Evolutionary conservation across 2,888 invertebrate genomes (phyloP).

Genomic region (Hecatera dysodea): DNA sequence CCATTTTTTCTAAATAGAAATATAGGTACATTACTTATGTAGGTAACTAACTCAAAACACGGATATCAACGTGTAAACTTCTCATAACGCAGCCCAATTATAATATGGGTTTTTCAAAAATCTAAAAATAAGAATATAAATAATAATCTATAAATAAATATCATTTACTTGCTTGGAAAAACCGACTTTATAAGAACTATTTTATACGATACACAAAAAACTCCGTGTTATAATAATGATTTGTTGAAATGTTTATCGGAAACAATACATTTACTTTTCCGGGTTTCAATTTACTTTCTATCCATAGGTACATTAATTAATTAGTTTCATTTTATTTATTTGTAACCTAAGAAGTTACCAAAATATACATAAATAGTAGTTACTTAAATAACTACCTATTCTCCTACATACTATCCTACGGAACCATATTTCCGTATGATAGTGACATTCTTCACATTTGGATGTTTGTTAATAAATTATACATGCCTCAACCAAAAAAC

Average conservation of each 20-base stretch:
- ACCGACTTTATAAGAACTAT: not conserved
- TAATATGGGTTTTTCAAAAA: not conserved
- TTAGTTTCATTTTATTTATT: too few relatives aligned
- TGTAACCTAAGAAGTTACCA: too few relatives aligned
- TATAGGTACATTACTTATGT: not conserved
- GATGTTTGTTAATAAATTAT: not conserved
- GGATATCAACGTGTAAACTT: too few relatives aligned
- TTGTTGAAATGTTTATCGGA: not conserved
- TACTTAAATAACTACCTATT: too few relatives aligned
- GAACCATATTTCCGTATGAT: too few relatives aligned
- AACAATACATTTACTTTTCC: not conserved
- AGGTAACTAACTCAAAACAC: not conserved
- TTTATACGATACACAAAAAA: not conserved
- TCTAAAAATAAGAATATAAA: slow-evolving; percentile 19
- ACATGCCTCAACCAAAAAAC: too few relatives aligned
- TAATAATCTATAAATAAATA: too few relatives aligned
- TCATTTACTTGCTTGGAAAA: too few relatives aligned
- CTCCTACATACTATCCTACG: too few relatives aligned
- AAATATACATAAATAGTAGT: too few relatives aligned
- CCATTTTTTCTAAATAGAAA: not conserved
- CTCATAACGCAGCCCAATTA: too few relatives aligned
- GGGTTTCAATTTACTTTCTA: not conserved
- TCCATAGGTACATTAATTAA: not conserved
- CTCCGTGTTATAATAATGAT: not conserved
- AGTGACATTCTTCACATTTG: not conserved